Evolutionary conservation across 2,797 vertebrate genomes (phyloP).

Genomic region (Gambusia yucatana): DNA sequence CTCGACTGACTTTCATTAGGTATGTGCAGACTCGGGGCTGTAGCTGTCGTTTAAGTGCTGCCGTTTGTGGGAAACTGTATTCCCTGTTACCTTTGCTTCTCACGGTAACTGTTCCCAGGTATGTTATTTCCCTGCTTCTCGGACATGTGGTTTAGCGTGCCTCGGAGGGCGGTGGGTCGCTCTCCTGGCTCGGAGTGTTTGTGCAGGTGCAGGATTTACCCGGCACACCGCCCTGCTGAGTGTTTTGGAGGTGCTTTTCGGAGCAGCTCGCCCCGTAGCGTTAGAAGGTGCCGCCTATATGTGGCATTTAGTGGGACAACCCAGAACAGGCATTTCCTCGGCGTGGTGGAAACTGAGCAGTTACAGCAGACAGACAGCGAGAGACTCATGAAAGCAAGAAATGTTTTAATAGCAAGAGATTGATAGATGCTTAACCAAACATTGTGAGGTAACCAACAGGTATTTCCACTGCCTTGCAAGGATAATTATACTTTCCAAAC

Average conservation of each 20-base stretch:
- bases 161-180: constrained; percentile 63
- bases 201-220: constrained; percentile 82
- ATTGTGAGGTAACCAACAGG: constrained; percentile 13
- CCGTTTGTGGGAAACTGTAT: constrained; percentile 43
- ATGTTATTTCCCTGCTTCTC: constrained; percentile 72
- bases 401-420: constrained; percentile 40
- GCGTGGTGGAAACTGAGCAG: constrained; percentile 76
- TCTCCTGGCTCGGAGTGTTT: constrained; percentile 77
- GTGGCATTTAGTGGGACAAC: constrained; percentile 79
- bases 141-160: constrained; percentile 73
- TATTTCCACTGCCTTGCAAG: not conserved
- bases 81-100: constrained; percentile 64
- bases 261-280: constrained; percentile 66
- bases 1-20: constrained; percentile 31
- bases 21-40: constrained; percentile 19
- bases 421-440: constrained; percentile 22
- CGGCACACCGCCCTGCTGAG: constrained; percentile 68
- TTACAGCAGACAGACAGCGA: constrained; percentile 48
- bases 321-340: constrained; percentile 85
- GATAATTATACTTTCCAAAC: not conserved
- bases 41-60: constrained; percentile 30
- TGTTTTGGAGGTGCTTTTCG: constrained; percentile 68
- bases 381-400: constrained; percentile 44
- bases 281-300: constrained; percentile 75
- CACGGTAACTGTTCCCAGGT: constrained; percentile 72